Conservation (phyloP, 2,113 vertebrate species). For the Scartelaos histophorus region DNA sequence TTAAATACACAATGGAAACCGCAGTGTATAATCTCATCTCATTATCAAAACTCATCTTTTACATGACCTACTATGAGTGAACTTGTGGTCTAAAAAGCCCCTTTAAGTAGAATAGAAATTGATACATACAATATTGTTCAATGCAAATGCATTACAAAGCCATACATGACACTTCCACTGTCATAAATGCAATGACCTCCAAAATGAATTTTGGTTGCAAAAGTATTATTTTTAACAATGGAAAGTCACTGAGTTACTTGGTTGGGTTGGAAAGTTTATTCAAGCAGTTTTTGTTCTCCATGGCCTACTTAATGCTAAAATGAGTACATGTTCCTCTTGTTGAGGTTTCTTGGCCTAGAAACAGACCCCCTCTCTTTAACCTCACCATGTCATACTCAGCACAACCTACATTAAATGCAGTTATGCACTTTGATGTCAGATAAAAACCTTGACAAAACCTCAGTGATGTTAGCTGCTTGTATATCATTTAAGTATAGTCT, state of each 20-base stretch:
- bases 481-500: too few relatives aligned
- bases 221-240: not conserved
- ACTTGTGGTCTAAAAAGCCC: not conserved
- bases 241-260: not conserved
- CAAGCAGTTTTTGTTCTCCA: not conserved
- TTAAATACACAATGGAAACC: conserved; percentile 44
- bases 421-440: not conserved
- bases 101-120: not conserved
- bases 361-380: not conserved
- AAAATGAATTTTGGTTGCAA: not conserved
- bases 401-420: not conserved
- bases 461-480: not conserved
- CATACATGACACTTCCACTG: not conserved
- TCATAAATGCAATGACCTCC: not conserved
- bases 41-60: not conserved
- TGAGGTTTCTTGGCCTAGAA: conserved; percentile 1
- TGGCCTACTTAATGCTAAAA: not conserved
- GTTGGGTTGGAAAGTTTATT: not conserved
- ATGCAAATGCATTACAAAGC: not conserved
- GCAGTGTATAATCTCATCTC: not conserved
- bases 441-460: not conserved
- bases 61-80: not conserved
- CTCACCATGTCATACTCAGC: not conserved
- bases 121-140: not conserved
- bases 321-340: not conserved